These are phyloP conservation scores for Dexiosoma caninum DNA, from an alignment of 2,888 invertebrate genomes.

Conservation along the genomic window DNA sequence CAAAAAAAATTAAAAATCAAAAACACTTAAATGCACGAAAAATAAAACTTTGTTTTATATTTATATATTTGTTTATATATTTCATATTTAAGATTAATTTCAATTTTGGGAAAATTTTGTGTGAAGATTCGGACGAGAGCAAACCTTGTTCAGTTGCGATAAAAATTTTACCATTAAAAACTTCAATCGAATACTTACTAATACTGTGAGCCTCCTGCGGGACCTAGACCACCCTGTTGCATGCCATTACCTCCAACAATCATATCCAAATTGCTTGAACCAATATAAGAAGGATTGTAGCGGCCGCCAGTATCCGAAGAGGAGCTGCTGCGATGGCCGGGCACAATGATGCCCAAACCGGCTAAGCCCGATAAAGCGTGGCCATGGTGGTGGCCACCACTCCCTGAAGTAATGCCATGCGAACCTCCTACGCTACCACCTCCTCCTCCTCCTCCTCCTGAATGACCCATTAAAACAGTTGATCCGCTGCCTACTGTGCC, in stretches of 20 bases:
- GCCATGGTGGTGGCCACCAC: conserved; percentile 66
- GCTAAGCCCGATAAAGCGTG: conserved; percentile 72
- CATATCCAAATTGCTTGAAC: conserved; percentile 64
- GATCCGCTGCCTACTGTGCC: conserved; percentile 63
- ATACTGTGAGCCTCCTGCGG: conserved; percentile 65
- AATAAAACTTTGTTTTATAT: too few species aligned
- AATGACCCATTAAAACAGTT: conserved; percentile 61
- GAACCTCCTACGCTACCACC: conserved; percentile 19
- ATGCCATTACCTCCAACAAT: conserved; percentile 63
- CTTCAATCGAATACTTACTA: conserved; percentile 69
- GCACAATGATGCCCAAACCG: conserved; percentile 71
- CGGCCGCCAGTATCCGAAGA: conserved; percentile 65
- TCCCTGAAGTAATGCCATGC: conserved; percentile 51
- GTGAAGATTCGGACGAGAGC: too few species aligned
- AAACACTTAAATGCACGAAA: too few species aligned
- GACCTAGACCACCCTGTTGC: conserved; percentile 63
- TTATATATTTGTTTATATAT: too few species aligned
- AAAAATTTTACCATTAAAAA: too few species aligned
- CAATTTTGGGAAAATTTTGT: too few species aligned
- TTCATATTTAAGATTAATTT: too few species aligned
- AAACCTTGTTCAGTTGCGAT: too few species aligned
- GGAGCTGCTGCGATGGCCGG: conserved; percentile 66
- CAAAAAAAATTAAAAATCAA: too few species aligned
- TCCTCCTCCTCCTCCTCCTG: conserved; percentile 41
- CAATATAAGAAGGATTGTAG: conserved; percentile 62